Evolutionary conservation across 1,140 invertebrate species (phyloP).

Genomic region (Conus betulinus): DNA sequence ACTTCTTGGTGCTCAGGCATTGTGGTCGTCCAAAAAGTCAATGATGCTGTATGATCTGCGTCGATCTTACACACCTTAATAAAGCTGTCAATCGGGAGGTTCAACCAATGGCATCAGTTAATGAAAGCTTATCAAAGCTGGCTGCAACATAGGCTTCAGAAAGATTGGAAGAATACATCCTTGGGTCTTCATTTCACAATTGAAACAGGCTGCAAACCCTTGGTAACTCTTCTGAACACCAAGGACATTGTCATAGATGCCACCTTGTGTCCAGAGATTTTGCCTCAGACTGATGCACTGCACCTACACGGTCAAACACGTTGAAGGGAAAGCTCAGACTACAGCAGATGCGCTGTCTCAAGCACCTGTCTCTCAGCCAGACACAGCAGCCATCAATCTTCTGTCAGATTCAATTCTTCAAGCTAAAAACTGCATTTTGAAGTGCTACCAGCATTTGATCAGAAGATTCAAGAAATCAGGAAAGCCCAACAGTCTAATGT

Average conservation of each 20-base stretch:
- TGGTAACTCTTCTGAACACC: not conserved
- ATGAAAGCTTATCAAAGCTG: too few relatives aligned
- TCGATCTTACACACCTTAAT: too few relatives aligned
- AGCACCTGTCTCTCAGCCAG: not conserved
- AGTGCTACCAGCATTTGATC: not conserved
- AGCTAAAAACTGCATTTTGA: not conserved
- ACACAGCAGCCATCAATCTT: not conserved
- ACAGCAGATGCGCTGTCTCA: not conserved
- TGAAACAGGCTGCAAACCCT: not conserved
- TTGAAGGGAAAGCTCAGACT: not conserved
- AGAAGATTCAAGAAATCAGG: not conserved
- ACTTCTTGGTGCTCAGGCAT: too few relatives aligned
- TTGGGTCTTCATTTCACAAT: not conserved
- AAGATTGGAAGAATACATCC: not conserved
- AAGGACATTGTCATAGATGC: not conserved
- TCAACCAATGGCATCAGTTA: too few relatives aligned
- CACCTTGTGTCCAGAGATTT: not conserved
- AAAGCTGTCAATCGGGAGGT: too few relatives aligned
- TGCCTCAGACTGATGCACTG: not conserved
- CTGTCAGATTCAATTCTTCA: not conserved
- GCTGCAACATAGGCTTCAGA: not conserved
- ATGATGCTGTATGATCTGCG: too few relatives aligned
- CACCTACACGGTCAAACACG: not conserved
- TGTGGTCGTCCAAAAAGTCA: too few relatives aligned
- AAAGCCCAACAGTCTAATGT: not conserved